These are phyloP conservation scores for Pungitius pungitius DNA, from an alignment of 2,113 vertebrate genomes.

Conservation along the genomic window DNA sequence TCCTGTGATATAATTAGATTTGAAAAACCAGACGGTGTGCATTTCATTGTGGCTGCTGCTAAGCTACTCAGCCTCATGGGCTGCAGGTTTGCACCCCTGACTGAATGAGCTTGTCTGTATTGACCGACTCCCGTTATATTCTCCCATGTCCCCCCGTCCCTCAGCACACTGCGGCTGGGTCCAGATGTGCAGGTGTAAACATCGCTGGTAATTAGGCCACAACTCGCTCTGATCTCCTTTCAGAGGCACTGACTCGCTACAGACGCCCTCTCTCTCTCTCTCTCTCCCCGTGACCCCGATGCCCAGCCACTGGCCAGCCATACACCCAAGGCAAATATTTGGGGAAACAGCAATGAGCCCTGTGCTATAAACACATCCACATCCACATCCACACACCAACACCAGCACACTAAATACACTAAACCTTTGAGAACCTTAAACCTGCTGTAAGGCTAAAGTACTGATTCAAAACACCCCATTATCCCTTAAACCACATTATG, in stretches of 20 bases:
- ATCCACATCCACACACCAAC: constrained; percentile 12
- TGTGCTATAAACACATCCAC: constrained; percentile 30
- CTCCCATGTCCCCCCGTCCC: constrained; percentile 30
- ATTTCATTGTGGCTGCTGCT: not conserved
- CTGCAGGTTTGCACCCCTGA: constrained; percentile 8
- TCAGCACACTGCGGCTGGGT: constrained; percentile 34
- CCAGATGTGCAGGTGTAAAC: constrained; percentile 71
- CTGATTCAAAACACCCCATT: not conserved
- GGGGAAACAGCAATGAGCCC: constrained; percentile 49
- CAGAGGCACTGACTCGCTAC: constrained; percentile 47
- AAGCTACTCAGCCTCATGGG: not conserved
- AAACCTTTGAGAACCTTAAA: constrained; percentile 30
- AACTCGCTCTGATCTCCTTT: constrained; percentile 68
- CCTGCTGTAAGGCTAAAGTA: not conserved
- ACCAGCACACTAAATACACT: not conserved
- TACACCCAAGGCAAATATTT: constrained; percentile 71
- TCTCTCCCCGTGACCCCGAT: constrained; percentile 28
- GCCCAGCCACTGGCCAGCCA: constrained; percentile 47
- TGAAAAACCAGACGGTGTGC: not conserved
- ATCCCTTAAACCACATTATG: not conserved
- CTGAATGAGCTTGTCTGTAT: constrained; percentile 7
- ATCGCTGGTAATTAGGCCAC: constrained; percentile 61
- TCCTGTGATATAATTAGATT: not conserved
- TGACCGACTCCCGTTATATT: constrained; percentile 35
- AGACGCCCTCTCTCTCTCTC: constrained; percentile 44